Evolutionary conservation across 2,113 vertebrate genomes (phyloP).

Genomic region (Lepus timidus): DNA sequence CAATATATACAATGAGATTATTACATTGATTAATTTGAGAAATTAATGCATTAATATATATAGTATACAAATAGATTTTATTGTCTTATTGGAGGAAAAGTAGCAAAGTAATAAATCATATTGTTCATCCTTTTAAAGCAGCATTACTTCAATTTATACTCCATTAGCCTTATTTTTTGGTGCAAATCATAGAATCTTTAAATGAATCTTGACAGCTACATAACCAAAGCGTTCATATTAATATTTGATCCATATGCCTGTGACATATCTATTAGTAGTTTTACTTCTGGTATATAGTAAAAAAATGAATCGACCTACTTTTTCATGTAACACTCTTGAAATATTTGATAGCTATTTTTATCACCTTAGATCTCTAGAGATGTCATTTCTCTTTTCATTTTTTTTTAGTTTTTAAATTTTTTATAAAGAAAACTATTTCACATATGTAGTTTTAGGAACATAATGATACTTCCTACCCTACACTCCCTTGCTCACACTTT

Average conservation of each 20-base stretch:
- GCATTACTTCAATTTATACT: slow-evolving; percentile 24
- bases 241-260: not conserved
- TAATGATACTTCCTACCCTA: no score
- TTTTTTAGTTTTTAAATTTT: no score
- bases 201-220: not conserved
- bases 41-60: not conserved
- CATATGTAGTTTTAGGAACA: no score
- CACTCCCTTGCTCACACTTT: no score
- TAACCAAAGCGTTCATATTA: not conserved
- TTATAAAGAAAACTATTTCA: no score
- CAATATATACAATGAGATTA: not conserved
- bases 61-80: slow-evolving; percentile 8
- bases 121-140: slow-evolving; percentile 18
- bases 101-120: not conserved
- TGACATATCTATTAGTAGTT: not conserved
- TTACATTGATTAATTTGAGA: slow-evolving; percentile 23
- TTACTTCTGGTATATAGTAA: not conserved
- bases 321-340: not conserved
- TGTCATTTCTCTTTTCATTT: not conserved
- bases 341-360: slow-evolving; percentile 43
- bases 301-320: not conserved
- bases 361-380: not conserved
- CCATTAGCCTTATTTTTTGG: not conserved
- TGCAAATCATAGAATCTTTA: slow-evolving; percentile 25
- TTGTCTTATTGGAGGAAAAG: slow-evolving; percentile 37